Evolutionary conservation across 2,888 invertebrate genomes (phyloP).

Genomic region (Tineola bisselliella): DNA sequence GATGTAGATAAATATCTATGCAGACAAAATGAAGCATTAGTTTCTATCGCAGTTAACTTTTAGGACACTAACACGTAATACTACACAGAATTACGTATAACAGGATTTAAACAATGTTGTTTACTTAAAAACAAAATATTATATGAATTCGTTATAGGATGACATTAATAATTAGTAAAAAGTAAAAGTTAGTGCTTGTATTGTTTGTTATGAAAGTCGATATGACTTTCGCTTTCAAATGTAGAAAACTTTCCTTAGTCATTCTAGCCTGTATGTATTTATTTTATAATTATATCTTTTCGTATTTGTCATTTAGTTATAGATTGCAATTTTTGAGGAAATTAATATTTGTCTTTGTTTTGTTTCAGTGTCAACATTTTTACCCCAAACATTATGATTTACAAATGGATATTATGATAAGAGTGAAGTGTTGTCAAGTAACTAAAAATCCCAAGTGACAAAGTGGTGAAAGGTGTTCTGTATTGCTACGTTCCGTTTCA

Average conservation of each 20-base stretch:
- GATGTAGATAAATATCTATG: no score
- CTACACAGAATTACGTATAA: no score
- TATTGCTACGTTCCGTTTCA: conserved; percentile 52
- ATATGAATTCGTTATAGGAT: no score
- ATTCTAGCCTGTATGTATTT: no score
- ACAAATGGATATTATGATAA: conserved; percentile 69
- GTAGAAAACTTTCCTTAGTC: not conserved
- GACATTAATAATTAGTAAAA: conserved; percentile 12
- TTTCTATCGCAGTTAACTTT: no score
- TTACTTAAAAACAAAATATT: no score
- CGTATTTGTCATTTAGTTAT: no score
- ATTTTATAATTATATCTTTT: not conserved
- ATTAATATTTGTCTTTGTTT: conserved; percentile 26
- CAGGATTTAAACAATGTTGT: no score
- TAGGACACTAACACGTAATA: no score
- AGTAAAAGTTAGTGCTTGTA: conserved; percentile 26
- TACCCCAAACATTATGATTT: conserved; percentile 68
- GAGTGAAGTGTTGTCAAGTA: conserved; percentile 68
- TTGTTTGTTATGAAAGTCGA: conserved; percentile 21
- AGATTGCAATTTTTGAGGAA: no score
- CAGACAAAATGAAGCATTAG: no score
- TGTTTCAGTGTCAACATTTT: conserved; percentile 68
- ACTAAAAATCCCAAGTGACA: conserved; percentile 68
- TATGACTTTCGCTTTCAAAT: conserved; percentile 20
- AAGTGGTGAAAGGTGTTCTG: conserved; percentile 63